Conservation (phyloP, 2,797 vertebrate genomes). For the Enteromius unitaeniatus region DNA sequence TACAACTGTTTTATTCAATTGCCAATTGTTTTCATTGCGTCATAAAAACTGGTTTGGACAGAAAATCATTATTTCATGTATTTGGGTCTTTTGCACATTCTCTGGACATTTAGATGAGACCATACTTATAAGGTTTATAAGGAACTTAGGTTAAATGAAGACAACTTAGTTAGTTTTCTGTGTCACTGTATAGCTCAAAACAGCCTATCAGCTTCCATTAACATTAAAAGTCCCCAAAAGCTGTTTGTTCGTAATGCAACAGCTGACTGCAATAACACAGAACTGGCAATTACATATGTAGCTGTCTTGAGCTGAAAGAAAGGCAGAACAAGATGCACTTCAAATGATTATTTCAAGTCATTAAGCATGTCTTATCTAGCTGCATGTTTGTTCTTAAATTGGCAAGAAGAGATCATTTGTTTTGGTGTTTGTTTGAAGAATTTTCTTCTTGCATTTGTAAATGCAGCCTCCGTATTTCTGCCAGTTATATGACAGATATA, state of each 20-base stretch:
- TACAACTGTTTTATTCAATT: background rate
- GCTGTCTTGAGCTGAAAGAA: slow-evolving; percentile 7
- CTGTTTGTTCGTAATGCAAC: background rate
- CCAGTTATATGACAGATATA: background rate
- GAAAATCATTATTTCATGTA: background rate
- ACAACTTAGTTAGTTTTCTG: background rate
- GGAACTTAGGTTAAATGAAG: background rate
- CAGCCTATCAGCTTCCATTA: background rate
- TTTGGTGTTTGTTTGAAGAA: slow-evolving; percentile 15
- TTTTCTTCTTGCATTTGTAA: background rate
- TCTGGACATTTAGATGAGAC: slow-evolving; percentile 1
- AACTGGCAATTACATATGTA: slow-evolving; percentile 20
- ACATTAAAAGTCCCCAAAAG: background rate
- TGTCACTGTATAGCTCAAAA: background rate
- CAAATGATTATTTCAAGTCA: slow-evolving; percentile 22
- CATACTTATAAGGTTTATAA: background rate
- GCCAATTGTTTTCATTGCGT: background rate
- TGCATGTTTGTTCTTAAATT: slow-evolving; percentile 26
- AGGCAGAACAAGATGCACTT: background rate
- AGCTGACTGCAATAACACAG: background rate
- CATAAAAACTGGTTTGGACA: background rate
- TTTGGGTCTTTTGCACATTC: background rate
- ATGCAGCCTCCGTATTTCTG: background rate
- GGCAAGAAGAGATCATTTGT: background rate
- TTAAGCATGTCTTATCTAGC: slow-evolving; percentile 38